Conservation (phyloP, 1,140 invertebrate species). For the Musca domestica region DNA sequence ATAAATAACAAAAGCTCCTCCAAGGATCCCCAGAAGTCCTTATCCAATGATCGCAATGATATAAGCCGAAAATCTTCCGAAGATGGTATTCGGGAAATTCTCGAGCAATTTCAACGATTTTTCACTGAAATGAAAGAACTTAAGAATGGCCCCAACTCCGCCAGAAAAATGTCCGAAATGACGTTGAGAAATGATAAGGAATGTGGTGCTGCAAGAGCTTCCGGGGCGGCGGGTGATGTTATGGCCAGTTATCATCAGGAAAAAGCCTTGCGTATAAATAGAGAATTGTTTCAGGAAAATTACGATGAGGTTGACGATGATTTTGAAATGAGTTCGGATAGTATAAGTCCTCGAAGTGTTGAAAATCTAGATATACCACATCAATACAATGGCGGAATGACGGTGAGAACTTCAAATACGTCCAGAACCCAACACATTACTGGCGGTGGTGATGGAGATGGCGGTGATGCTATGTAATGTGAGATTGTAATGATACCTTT, state of each 20-base stretch:
- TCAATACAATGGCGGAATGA: conserved; percentile 28
- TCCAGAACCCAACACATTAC: neutral
- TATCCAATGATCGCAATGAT: conserved; percentile 31
- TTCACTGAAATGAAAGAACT: conserved; percentile 33
- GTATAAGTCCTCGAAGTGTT: conserved; percentile 38
- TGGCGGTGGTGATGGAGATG: conserved; percentile 39
- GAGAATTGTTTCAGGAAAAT: conserved; percentile 15
- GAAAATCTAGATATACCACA: conserved; percentile 30
- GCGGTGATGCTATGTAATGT: too few relatives aligned
- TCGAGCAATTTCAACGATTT: conserved; percentile 43
- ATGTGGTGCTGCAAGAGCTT: neutral
- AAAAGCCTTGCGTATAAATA: conserved; percentile 21
- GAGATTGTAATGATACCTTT: too few relatives aligned
- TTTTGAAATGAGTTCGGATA: conserved; percentile 41
- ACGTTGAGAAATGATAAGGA: conserved; percentile 12
- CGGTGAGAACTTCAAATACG: conserved; percentile 12
- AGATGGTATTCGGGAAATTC: conserved; percentile 34
- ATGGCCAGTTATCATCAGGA: conserved; percentile 1
- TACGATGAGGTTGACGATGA: conserved; percentile 29
- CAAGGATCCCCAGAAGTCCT: conserved; percentile 26
- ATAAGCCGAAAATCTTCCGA: conserved; percentile 40
- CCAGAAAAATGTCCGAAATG: conserved; percentile 28
- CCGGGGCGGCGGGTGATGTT: neutral
- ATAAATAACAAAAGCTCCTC: conserved; percentile 20
- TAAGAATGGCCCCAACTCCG: too few relatives aligned